Evolutionary conservation across 1,140 invertebrate genomes (phyloP).

Genomic region (Nomia melanderi): DNA sequence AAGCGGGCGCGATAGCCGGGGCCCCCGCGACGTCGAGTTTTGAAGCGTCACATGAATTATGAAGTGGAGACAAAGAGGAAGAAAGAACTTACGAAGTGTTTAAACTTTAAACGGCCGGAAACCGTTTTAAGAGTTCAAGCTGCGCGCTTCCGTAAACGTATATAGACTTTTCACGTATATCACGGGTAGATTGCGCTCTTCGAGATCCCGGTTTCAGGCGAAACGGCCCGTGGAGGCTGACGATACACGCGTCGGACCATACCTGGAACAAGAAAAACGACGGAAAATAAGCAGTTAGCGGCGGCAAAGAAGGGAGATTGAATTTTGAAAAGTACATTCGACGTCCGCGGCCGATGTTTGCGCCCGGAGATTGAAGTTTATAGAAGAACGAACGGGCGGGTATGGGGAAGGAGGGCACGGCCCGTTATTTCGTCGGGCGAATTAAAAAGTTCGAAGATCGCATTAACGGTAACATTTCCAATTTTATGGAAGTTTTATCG

Average conservation of each 20-base stretch:
- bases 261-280: constrained; percentile 54
- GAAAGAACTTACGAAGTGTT: constrained; percentile 66
- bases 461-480: background rate
- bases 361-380: background rate
- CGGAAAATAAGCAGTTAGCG: background rate
- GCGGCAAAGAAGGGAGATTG: background rate
- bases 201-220: constrained; percentile 19
- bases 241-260: constrained; percentile 14
- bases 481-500: background rate
- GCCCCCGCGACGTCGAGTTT: constrained; percentile 44
- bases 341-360: background rate
- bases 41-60: constrained; percentile 58
- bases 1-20: constrained; percentile 12
- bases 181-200: constrained; percentile 42
- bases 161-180: constrained; percentile 59
- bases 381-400: too few species aligned
- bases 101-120: constrained; percentile 68
- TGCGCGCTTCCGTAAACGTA: constrained; percentile 49
- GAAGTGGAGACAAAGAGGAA: constrained; percentile 58
- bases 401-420: too few species aligned
- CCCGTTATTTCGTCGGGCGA: background rate
- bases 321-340: background rate
- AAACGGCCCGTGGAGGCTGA: too few species aligned
- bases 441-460: background rate
- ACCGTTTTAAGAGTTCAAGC: constrained; percentile 66